Base-by-base conservation (phyloP, 2,888 invertebrate species). In the Hypena proboscidalis region DNA sequence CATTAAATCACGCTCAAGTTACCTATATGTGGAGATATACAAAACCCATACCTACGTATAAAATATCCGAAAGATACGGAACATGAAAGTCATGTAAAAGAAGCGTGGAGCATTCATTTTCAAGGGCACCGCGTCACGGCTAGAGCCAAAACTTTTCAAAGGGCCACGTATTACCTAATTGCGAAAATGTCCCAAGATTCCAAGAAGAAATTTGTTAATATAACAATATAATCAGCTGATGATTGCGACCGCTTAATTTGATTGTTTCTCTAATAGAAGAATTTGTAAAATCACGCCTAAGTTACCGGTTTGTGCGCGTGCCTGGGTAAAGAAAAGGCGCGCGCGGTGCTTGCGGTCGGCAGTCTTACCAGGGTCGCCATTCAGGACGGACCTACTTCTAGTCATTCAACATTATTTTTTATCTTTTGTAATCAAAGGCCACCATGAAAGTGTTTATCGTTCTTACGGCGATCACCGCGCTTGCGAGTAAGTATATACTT, bases 401-500 rank as follows among this genome's bases (percentile, higher is more conserved):
- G 90, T 90, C 90, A 90, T 83, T 79, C 79, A 71, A 69, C 61
- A 44, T 49, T 75, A 74, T 60, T 66, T 73, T 72, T 79, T 73
- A 58, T 57, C 67, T 72, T 70, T 74, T 62, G 57, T 70, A 79
- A 83, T 76, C 67, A 66, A 83, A 83, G 76, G 74, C 82, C 88
- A 87, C 60, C 78, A 90, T 90, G 90, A 90, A 89, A 90, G 90
- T 90, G 86, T 88, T 90, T 85, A 83, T 90, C 79, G 86, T 87
- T 51, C 69, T 90, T 67, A 78, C 88, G 67, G 85, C 90, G 51
- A 79, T 78, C 66, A 74, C 86, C 66, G 88, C 90, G 58, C 62
- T 90, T 67, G 89, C 90, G 75, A 88, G 90, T 90, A 81, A 90
- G 90, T 88, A 70, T 67, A 35, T 41, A 53, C 10, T 39, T 40